Conservation (phyloP, 2,113 vertebrate genomes). For the Chaetorhynchus papuensis region DNA sequence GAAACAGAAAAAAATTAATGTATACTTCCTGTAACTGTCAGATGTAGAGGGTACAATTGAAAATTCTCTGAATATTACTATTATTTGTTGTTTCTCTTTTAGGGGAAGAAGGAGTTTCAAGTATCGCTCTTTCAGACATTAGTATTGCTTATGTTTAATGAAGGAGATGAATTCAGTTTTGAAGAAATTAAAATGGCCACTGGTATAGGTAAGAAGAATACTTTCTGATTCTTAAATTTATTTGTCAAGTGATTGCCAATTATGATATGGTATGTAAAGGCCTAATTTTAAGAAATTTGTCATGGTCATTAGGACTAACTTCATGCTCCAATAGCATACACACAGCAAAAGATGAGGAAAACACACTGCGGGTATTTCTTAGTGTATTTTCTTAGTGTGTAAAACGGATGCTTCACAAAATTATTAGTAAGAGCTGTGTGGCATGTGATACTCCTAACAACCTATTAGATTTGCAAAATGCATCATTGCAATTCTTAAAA, state of each 20-base stretch:
- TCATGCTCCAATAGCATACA: not conserved
- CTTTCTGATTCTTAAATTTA: not conserved
- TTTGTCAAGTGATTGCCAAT: not conserved
- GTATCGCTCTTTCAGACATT: constrained; percentile 82
- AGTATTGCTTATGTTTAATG: constrained; percentile 83
- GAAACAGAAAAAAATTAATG: not conserved
- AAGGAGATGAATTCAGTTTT: constrained; percentile 78
- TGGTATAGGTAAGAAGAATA: constrained; percentile 71
- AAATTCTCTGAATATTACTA: not conserved
- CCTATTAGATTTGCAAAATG: not conserved
- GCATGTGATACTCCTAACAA: not conserved
- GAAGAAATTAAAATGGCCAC: constrained; percentile 81
- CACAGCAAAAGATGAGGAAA: not conserved
- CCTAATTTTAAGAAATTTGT: not conserved
- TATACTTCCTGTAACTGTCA: not conserved
- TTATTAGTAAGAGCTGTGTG: not conserved
- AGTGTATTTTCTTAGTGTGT: not conserved
- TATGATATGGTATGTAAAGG: not conserved
- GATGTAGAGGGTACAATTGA: not conserved
- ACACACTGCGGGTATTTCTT: not conserved
- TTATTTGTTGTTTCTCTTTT: not conserved
- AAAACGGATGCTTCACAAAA: not conserved
- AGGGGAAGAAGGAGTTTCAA: constrained; percentile 83
- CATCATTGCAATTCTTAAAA: not conserved
- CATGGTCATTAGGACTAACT: not conserved